Percentiles rank a stretch among this genome's conserved stretches.
phyloP scores from a whole-genome alignment of 1,140 invertebrate species.

The Calliopsis andreniformis region DNA sequence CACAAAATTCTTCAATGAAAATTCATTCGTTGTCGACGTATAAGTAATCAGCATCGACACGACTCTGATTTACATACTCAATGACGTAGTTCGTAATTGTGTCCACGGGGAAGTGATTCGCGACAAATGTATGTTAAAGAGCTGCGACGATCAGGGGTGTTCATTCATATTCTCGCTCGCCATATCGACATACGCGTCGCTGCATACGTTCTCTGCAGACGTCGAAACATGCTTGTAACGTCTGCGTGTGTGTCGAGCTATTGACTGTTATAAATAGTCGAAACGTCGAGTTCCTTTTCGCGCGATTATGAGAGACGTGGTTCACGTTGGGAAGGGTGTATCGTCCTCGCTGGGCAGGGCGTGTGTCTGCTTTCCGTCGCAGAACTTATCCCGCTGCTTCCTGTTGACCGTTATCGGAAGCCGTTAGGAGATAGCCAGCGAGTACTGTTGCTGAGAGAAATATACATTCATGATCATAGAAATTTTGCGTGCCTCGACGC shows the following conservation, averaged over 20 bases:
- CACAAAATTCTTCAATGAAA: not conserved
- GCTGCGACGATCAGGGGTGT: not conserved
- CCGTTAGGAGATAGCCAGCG: not conserved
- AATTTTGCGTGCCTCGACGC: too few species aligned
- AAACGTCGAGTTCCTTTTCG: not conserved
- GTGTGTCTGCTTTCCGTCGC: not conserved
- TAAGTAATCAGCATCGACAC: not conserved
- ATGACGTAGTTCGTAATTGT: not conserved
- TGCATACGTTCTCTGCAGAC: not conserved
- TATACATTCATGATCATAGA: too few species aligned
- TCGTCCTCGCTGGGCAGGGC: not conserved
- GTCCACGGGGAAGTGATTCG: constrained; percentile 13
- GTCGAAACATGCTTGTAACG: not conserved
- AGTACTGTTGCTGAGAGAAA: too few species aligned
- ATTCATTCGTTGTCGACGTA: not conserved
- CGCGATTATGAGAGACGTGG: not conserved
- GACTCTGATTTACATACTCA: constrained; percentile 9
- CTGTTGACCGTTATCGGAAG: not conserved
- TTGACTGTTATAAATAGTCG: not conserved
- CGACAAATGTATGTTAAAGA: not conserved
- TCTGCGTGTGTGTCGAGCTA: not conserved
- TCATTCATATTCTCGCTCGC: not conserved
- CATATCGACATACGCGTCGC: not conserved
- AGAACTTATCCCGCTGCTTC: not conserved
- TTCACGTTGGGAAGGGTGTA: not conserved